A percentile compares a stretch with the other conserved stretches of the same genome.
Conservation (phyloP, 2,797 vertebrate genomes). For the Hemitrygon akajei region DNA sequence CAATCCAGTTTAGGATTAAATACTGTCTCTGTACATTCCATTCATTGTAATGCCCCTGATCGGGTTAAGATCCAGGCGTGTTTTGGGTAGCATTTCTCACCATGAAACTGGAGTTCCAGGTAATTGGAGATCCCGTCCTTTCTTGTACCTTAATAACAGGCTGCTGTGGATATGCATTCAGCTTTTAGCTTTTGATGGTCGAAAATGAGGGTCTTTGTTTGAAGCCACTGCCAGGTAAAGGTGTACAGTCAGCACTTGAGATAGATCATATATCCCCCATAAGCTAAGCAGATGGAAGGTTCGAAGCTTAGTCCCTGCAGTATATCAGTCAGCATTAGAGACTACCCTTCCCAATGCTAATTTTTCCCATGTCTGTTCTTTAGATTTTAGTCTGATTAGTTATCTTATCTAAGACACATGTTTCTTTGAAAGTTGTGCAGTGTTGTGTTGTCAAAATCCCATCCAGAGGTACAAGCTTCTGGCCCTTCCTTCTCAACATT, state of each 20-base stretch:
- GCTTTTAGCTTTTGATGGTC: neutral
- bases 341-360: neutral
- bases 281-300: neutral
- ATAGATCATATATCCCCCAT: neutral
- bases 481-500: too few species aligned
- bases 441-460: neutral
- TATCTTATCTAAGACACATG: neutral
- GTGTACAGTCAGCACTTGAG: neutral
- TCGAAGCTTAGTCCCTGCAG: neutral
- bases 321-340: neutral
- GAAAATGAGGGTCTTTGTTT: slow-evolving; percentile 13
- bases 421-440: neutral
- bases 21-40: neutral
- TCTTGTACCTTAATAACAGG: slow-evolving; percentile 6
- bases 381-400: slow-evolving; percentile 6
- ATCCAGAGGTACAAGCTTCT: neutral
- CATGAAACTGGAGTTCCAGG: neutral
- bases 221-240: neutral
- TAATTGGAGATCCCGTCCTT: neutral
- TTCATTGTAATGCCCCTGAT: neutral
- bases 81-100: neutral
- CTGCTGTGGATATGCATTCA: slow-evolving; percentile 14
- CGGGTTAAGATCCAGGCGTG: neutral
- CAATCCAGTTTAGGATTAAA: neutral
- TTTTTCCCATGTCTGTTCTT: neutral